A percentile compares a stretch with the other conserved stretches of the same genome.
Conservation (phyloP, 1,140 invertebrate genomes). For the Macrotrachela quadricornifera region DNA sequence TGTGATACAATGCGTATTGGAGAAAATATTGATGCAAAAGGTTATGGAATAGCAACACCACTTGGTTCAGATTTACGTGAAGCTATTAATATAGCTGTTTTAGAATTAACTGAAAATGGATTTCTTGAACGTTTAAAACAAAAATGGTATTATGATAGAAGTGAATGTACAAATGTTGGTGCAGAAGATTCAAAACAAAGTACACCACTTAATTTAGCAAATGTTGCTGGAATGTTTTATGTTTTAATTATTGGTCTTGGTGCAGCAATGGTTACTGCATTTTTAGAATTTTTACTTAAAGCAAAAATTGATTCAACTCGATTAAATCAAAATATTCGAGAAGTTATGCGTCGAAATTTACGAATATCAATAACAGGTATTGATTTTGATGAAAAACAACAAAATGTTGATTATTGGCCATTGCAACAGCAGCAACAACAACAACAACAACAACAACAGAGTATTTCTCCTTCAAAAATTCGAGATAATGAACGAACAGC, state of each 20-base stretch:
- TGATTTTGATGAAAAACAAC: too few relatives aligned
- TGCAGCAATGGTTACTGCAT: constrained; percentile 61
- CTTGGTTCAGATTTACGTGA: constrained; percentile 43
- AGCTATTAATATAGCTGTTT: constrained; percentile 44
- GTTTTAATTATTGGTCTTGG: constrained; percentile 76
- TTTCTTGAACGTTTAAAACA: constrained; percentile 73
- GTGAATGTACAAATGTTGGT: constrained; percentile 43
- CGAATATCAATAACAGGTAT: too few relatives aligned
- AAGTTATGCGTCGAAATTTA: too few relatives aligned
- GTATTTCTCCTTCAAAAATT: too few relatives aligned
- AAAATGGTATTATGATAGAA: constrained; percentile 91
- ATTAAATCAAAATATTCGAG: too few relatives aligned
- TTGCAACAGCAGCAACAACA: too few relatives aligned
- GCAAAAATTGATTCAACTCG: neutral
- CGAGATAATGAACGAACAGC: too few relatives aligned
- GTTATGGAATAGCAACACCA: constrained; percentile 36
- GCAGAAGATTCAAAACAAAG: constrained; percentile 5
- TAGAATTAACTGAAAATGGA: constrained; percentile 72
- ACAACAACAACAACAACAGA: too few relatives aligned
- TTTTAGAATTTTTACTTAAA: constrained; percentile 76
- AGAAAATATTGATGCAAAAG: constrained; percentile 64
- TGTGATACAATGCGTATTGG: constrained; percentile 87
- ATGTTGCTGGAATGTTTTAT: constrained; percentile 97
- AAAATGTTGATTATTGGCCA: too few relatives aligned
- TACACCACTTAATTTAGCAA: constrained; percentile 67